Conservation (phyloP, 2,888 invertebrate genomes). For the Ophion obscuratus region DNA sequence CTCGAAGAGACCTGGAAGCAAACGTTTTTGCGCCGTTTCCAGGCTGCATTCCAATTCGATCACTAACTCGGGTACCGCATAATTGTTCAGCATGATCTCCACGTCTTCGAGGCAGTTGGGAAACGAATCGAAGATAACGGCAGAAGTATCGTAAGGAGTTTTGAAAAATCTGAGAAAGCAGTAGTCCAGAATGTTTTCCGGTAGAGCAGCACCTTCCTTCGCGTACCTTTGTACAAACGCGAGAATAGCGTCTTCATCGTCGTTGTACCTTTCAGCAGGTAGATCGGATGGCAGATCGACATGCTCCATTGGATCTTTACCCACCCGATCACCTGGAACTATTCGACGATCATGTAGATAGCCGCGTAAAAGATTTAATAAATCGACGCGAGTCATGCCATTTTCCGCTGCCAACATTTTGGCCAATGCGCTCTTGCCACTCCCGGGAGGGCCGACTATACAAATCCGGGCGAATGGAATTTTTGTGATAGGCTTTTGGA, state of each 20-base stretch:
- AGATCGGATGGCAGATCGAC: constrained; percentile 67
- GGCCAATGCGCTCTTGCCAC: constrained; percentile 86
- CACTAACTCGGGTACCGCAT: constrained; percentile 86
- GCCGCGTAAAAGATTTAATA: constrained; percentile 77
- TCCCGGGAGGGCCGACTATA: constrained; percentile 86
- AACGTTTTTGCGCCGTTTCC: constrained; percentile 81
- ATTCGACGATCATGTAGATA: constrained; percentile 65
- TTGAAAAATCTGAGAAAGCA: constrained; percentile 84
- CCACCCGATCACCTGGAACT: constrained; percentile 17
- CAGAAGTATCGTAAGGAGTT: constrained; percentile 84
- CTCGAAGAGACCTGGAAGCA: constrained; percentile 81
- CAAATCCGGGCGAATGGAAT: constrained; percentile 86
- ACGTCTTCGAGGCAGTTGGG: constrained; percentile 86
- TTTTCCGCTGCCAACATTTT: constrained; percentile 85
- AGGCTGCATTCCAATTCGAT: constrained; percentile 84
- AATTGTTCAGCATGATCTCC: constrained; percentile 85
- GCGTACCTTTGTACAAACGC: constrained; percentile 85
- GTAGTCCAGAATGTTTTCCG: constrained; percentile 83
- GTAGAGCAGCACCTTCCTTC: constrained; percentile 84
- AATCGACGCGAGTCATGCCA: constrained; percentile 86
- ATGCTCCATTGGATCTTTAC: constrained; percentile 53
- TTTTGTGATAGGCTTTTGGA: constrained; percentile 83
- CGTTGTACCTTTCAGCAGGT: constrained; percentile 64
- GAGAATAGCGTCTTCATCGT: constrained; percentile 63
- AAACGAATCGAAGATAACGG: constrained; percentile 88